These are phyloP conservation scores for Pocillopora grandis DNA, from an alignment of 92 coral and sea anemone species.

Conservation along the genomic window DNA sequence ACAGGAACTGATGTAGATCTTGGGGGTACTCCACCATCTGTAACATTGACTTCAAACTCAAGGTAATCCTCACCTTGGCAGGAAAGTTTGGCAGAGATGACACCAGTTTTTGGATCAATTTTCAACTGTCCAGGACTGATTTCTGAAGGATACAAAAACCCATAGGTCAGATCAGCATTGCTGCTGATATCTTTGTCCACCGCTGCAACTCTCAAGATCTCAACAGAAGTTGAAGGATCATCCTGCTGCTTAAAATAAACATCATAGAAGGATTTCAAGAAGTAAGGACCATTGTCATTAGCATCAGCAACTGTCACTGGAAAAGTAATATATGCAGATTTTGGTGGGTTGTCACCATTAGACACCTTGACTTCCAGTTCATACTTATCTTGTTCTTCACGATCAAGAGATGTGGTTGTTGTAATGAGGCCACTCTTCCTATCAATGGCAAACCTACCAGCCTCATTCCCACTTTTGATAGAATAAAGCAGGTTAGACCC, in stretches of 20 bases:
- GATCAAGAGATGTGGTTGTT: slow-evolving; percentile 67
- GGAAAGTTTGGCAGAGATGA: slow-evolving; percentile 57
- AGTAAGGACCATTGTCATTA: slow-evolving; percentile 83
- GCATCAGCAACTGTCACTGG: slow-evolving; percentile 79
- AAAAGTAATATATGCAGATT: slow-evolving; percentile 59
- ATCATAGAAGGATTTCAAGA: slow-evolving; percentile 45
- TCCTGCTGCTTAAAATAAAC: slow-evolving; percentile 48
- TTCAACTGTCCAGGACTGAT: slow-evolving; percentile 50
- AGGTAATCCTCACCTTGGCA: slow-evolving; percentile 51
- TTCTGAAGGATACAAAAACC: slow-evolving; percentile 26
- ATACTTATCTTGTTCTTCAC: slow-evolving; percentile 57
- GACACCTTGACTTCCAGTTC: slow-evolving; percentile 65
- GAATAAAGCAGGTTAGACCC: slow-evolving; percentile 73
- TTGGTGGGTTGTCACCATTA: slow-evolving; percentile 70
- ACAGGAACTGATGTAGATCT: slow-evolving; percentile 59
- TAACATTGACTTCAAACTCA: slow-evolving; percentile 70
- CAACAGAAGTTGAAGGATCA: slow-evolving; percentile 34
- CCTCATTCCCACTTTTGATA: slow-evolving; percentile 76
- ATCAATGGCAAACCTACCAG: slow-evolving; percentile 71
- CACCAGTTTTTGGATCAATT: slow-evolving; percentile 77
- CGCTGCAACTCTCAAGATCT: slow-evolving; percentile 66
- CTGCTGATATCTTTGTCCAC: slow-evolving; percentile 75
- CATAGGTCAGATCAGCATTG: slow-evolving; percentile 75
- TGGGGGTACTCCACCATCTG: slow-evolving; percentile 72
- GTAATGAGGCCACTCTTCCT: slow-evolving; percentile 73